Conservation (phyloP, 2,888 invertebrate species). For the Chironomus riparius region DNA sequence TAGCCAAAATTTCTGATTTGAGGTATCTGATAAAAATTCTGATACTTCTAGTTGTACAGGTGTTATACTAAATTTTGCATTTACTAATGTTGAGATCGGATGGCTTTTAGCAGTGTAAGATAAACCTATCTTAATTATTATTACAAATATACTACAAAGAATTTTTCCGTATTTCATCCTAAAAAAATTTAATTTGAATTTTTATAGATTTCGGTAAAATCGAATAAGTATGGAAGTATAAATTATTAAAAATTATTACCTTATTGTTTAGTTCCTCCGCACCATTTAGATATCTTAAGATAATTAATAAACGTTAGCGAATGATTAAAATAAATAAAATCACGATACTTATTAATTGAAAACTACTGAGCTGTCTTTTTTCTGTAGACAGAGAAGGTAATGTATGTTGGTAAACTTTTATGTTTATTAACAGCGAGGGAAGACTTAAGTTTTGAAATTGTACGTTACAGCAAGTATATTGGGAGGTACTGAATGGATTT, state of each 20-base stretch:
- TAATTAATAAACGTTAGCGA: not conserved
- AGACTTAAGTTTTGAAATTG: no score
- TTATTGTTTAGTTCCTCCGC: not conserved
- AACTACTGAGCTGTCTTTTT: constrained; percentile 20
- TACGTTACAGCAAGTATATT: no score
- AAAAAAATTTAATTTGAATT: constrained; percentile 2
- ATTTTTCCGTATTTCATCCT: not conserved
- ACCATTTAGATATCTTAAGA: constrained; percentile 6
- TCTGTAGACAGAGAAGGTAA: not conserved
- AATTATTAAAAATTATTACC: not conserved
- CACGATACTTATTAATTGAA: not conserved
- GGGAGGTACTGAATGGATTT: no score
- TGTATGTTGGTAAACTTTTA: not conserved
- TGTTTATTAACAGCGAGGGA: no score
- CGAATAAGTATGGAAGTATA: not conserved
- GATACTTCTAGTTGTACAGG: constrained; percentile 86
- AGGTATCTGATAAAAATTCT: constrained; percentile 76
- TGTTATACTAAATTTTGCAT: constrained; percentile 92
- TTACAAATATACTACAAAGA: constrained; percentile 15
- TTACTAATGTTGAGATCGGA: constrained; percentile 76
- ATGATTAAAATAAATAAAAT: not conserved
- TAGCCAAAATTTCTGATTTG: constrained; percentile 70
- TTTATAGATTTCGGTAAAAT: not conserved
- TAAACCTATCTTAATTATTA: constrained; percentile 6
- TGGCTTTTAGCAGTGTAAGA: constrained; percentile 48